Evolutionary conservation across 2,797 vertebrate genomes (phyloP).

Genomic region (Sebastes itinus): DNA sequence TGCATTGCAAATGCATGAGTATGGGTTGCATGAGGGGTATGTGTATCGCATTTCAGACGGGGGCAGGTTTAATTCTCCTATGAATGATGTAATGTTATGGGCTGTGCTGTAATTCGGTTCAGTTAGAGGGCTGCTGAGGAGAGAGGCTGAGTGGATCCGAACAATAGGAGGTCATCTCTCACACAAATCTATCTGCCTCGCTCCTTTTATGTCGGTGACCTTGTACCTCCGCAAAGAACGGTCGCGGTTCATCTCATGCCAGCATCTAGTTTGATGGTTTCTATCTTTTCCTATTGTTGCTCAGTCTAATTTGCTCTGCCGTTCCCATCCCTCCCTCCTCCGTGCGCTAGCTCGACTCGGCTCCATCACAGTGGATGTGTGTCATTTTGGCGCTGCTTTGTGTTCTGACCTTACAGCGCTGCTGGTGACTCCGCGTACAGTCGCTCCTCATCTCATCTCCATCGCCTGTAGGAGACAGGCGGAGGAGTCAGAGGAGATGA

Average conservation of each 20-base stretch:
- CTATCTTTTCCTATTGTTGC: constrained; percentile 45
- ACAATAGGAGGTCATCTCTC: constrained; percentile 50
- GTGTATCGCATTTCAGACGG: constrained; percentile 45
- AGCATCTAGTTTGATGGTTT: constrained; percentile 56
- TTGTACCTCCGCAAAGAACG: constrained; percentile 41
- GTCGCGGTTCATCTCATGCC: constrained; percentile 35
- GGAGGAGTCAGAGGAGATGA: constrained; percentile 56
- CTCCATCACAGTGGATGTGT: constrained; percentile 60
- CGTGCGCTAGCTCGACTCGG: constrained; percentile 25
- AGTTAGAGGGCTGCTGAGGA: constrained; percentile 44
- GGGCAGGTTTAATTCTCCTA: constrained; percentile 62
- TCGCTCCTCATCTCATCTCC: constrained; percentile 70
- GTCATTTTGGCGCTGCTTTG: constrained; percentile 69
- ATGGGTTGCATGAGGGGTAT: constrained; percentile 30
- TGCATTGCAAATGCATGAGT: constrained; percentile 27
- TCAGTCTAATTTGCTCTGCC: constrained; percentile 32
- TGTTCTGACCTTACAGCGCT: constrained; percentile 65
- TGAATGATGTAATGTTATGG: constrained; percentile 74
- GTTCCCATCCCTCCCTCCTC: constrained; percentile 19
- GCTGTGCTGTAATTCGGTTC: constrained; percentile 75
- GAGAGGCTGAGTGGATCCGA: constrained; percentile 28
- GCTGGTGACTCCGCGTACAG: constrained; percentile 72
- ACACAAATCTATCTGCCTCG: constrained; percentile 34
- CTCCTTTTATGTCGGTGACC: constrained; percentile 53
- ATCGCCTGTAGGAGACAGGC: constrained; percentile 55